A percentile compares a stretch with the other conserved stretches of the same genome.
phyloP scores from a whole-genome alignment of 1,140 invertebrate species.

The Aradophagus sp. region DNA sequence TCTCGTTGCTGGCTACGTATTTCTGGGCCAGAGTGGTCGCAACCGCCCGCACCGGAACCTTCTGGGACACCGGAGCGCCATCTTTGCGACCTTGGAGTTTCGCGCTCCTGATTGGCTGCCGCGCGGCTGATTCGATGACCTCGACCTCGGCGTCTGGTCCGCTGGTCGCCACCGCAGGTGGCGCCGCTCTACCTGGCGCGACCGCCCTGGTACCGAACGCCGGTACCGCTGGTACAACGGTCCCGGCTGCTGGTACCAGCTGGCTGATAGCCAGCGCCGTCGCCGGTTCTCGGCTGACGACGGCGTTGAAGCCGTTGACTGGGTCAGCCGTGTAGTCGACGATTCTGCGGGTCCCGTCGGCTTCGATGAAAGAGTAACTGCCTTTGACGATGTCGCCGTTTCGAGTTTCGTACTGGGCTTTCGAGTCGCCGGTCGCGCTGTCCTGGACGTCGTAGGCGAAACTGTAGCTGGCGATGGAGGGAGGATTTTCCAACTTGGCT shows the following conservation, averaged over 20 bases:
- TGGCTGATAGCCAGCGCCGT: slow-evolving; percentile 53
- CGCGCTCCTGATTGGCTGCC: neutral
- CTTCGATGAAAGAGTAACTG: slow-evolving; percentile 76
- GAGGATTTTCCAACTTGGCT: slow-evolving; percentile 65
- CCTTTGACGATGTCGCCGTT: slow-evolving; percentile 78
- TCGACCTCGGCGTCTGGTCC: slow-evolving; percentile 72
- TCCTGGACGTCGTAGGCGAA: slow-evolving; percentile 72
- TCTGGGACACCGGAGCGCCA: too few species aligned
- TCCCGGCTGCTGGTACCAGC: slow-evolving; percentile 34
- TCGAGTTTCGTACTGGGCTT: slow-evolving; percentile 79
- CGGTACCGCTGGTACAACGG: slow-evolving; percentile 1
- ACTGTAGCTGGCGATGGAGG: slow-evolving; percentile 66
- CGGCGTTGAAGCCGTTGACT: slow-evolving; percentile 82
- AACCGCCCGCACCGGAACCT: slow-evolving; percentile 44
- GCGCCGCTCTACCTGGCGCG: slow-evolving; percentile 23
- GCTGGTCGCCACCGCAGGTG: slow-evolving; percentile 58
- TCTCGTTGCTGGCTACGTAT: slow-evolving; percentile 40
- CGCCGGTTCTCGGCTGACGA: slow-evolving; percentile 78
- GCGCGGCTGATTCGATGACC: slow-evolving; percentile 62
- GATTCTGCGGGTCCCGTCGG: slow-evolving; percentile 80
- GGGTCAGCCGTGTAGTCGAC: slow-evolving; percentile 85
- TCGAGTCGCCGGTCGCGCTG: slow-evolving; percentile 77
- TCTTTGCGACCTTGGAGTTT: too few species aligned
- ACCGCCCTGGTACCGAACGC: slow-evolving; percentile 59
- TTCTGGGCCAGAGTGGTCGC: too few species aligned